These are phyloP conservation scores for Odocoileus virginianus DNA, from an alignment of 2,113 vertebrate genomes.

Conservation along the genomic window DNA sequence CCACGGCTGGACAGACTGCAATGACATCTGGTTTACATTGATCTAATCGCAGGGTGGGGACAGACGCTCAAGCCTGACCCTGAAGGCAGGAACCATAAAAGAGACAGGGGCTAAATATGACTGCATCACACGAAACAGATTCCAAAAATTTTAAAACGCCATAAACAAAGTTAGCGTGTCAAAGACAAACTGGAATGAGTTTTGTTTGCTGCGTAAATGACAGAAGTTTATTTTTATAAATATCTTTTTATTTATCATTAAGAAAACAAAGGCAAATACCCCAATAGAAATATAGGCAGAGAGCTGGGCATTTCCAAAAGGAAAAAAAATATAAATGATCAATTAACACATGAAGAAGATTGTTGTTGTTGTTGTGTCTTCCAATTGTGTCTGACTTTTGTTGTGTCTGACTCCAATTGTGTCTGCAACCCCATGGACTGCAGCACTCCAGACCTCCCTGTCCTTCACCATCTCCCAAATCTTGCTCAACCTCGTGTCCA, in stretches of 20 bases:
- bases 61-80: not conserved
- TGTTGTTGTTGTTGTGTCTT: not conserved
- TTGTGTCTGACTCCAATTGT: not conserved
- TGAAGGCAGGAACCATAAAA: not conserved
- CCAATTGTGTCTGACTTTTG: rapidly evolving
- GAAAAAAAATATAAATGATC: not conserved
- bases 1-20: not conserved
- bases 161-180: not conserved
- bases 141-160: not conserved
- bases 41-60: slow-evolving; percentile 27
- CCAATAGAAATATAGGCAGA: not conserved
- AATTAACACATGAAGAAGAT: not conserved
- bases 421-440: not conserved
- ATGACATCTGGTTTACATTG: slow-evolving; percentile 51
- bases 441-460: not conserved
- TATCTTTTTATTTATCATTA: not conserved
- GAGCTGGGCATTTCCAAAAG: not conserved
- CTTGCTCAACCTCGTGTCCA: not conserved
- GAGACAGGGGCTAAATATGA: not conserved
- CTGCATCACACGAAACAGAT: not conserved
- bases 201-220: not conserved
- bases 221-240: not conserved
- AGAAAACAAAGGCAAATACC: not conserved
- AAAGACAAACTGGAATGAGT: not conserved
- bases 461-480: not conserved